These are phyloP conservation scores for Montipora capricornis DNA, from an alignment of 64 coral and sea anemone species.

Conservation along the genomic window DNA sequence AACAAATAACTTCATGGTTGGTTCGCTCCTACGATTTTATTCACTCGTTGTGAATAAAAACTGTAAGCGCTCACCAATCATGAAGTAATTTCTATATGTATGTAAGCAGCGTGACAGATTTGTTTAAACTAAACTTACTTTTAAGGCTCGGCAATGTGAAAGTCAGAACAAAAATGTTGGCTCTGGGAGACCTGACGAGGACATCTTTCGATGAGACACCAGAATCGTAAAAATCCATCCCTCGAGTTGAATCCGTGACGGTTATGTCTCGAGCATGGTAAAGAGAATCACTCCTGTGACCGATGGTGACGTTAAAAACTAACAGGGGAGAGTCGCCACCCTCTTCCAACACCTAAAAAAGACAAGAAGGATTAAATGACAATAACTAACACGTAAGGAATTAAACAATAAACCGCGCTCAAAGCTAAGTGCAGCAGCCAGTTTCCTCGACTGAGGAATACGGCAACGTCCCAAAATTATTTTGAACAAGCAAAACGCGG, in stretches of 20 bases:
- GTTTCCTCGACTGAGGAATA: no score
- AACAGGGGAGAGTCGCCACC: slow-evolving; percentile 71
- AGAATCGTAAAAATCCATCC: slow-evolving; percentile 74
- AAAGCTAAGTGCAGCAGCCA: no score
- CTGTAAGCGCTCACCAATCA: no score
- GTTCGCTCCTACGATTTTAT: no score
- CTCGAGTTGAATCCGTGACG: slow-evolving; percentile 67
- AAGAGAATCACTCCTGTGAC: slow-evolving; percentile 59
- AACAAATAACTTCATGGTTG: no score
- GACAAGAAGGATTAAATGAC: background rate
- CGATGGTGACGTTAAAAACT: slow-evolving; percentile 85
- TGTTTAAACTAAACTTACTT: slow-evolving; percentile 30
- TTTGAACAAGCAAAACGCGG: no score
- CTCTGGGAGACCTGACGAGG: slow-evolving; percentile 54
- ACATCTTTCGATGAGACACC: slow-evolving; percentile 58
- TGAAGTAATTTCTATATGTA: no score
- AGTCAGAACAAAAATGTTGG: slow-evolving; percentile 57
- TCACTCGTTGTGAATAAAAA: no score
- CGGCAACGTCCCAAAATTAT: no score
- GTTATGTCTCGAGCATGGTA: slow-evolving; percentile 85
- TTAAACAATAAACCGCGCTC: no score
- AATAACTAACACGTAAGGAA: background rate
- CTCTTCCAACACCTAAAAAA: slow-evolving; percentile 40
- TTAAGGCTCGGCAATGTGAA: slow-evolving; percentile 45
- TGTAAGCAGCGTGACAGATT: background rate